Evolutionary conservation across 2,888 invertebrate species (phyloP).

Genomic region (Acanthosoma haemorrhoidale): DNA sequence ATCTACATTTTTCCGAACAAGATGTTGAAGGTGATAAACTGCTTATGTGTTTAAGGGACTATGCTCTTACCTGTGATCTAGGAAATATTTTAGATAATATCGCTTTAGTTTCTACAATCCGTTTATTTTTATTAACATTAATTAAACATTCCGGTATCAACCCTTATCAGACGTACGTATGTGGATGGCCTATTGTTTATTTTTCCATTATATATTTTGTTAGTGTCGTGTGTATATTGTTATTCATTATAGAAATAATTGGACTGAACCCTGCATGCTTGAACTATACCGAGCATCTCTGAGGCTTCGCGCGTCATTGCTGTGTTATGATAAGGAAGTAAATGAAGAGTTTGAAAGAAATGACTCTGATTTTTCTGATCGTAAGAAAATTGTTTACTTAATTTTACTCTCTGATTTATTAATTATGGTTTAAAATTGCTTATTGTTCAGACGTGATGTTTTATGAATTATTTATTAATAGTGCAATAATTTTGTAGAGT

Average conservation of each 20-base stretch:
- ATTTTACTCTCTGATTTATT: background rate
- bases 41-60: slow-evolving; percentile 36
- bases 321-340: slow-evolving; percentile 34
- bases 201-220: background rate
- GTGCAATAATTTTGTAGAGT: no score
- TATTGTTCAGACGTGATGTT: no score
- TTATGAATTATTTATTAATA: no score
- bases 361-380: background rate
- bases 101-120: slow-evolving; percentile 30
- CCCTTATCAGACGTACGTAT: slow-evolving; percentile 35
- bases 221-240: background rate
- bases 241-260: slow-evolving; percentile 28
- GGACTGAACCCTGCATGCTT: slow-evolving; percentile 33
- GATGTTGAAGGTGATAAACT: slow-evolving; percentile 33
- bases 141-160: slow-evolving; percentile 39
- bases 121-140: slow-evolving; percentile 36
- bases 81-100: slow-evolving; percentile 37
- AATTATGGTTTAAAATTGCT: no score
- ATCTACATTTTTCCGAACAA: slow-evolving; percentile 33
- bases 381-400: background rate
- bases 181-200: background rate
- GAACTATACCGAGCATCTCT: slow-evolving; percentile 35
- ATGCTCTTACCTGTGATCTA: slow-evolving; percentile 36
- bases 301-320: slow-evolving; percentile 31
- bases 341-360: slow-evolving; percentile 29